A percentile compares a stretch with the other conserved stretches of the same genome.
phyloP scores from a whole-genome alignment of 2,888 invertebrate genomes.

The Axea sp. region DNA sequence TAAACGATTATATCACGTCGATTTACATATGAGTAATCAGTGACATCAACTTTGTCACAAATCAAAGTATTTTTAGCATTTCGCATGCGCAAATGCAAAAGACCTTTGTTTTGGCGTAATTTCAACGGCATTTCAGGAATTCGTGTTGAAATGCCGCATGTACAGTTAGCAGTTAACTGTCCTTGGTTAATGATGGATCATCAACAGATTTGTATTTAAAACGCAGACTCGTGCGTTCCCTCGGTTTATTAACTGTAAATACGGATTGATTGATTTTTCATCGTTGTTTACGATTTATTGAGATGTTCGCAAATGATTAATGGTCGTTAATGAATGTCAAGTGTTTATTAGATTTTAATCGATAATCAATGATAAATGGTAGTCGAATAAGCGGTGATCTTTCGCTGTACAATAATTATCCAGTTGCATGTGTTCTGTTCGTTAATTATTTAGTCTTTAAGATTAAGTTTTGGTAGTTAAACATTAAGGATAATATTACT shows the following conservation, averaged over 20 bases:
- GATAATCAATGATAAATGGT: constrained; percentile 39
- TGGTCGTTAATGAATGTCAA: constrained; percentile 40
- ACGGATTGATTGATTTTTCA: constrained; percentile 24
- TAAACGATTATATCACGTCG: constrained; percentile 22
- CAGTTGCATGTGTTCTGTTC: constrained; percentile 7
- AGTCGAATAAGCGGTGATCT: no score
- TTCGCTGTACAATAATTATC: constrained; percentile 3
- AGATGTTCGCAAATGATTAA: constrained; percentile 46
- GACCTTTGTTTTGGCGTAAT: neutral
- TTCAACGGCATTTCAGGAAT: no score
- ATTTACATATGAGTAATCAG: constrained; percentile 43
- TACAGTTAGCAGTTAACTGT: constrained; percentile 6
- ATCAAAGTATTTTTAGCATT: constrained; percentile 1
- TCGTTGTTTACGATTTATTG: constrained; percentile 42
- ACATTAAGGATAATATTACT: constrained; percentile 2
- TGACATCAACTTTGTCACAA: neutral
- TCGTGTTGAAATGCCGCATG: neutral
- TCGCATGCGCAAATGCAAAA: no score
- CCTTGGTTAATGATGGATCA: constrained; percentile 20
- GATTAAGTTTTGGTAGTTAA: constrained; percentile 19
- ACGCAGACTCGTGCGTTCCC: neutral
- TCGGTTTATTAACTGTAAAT: constrained; percentile 24
- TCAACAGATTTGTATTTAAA: constrained; percentile 1
- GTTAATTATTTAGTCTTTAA: constrained; percentile 18
- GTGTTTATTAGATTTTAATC: constrained; percentile 45